phyloP scores from a whole-genome alignment of 2,888 invertebrate genomes.

The Ecdyonurus torrentis region DNA sequence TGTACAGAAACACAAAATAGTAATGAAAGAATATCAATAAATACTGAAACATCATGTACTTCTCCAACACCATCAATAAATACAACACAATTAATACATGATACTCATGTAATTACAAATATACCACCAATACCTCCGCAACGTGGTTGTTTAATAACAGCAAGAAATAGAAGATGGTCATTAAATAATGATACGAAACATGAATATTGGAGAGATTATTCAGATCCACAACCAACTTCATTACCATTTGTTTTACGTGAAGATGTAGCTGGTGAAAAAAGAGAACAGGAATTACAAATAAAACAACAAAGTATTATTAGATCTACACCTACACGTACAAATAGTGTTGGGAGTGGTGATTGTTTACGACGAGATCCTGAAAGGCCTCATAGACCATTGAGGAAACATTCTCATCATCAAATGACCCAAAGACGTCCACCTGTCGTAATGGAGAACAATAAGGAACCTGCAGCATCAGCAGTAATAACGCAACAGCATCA shows the following conservation, averaged over 20 bases:
- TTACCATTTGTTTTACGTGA: not conserved
- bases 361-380: not conserved
- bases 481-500: no score
- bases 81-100: not conserved
- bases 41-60: no score
- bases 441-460: no score
- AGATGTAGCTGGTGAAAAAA: not conserved
- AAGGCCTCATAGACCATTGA: not conserved
- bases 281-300: not conserved
- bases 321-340: not conserved
- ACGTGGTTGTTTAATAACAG: not conserved
- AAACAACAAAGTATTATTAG: not conserved
- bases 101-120: no score
- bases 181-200: not conserved
- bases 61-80: no score
- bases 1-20: slow-evolving; percentile 6
- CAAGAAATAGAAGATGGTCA: not conserved
- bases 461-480: no score
- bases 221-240: not conserved
- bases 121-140: not conserved
- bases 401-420: no score
- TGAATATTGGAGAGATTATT: not conserved
- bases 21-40: not conserved
- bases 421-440: no score
- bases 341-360: not conserved